These are phyloP conservation scores for Sitta europaea DNA, from an alignment of 2,113 vertebrate genomes.

Conservation along the genomic window DNA sequence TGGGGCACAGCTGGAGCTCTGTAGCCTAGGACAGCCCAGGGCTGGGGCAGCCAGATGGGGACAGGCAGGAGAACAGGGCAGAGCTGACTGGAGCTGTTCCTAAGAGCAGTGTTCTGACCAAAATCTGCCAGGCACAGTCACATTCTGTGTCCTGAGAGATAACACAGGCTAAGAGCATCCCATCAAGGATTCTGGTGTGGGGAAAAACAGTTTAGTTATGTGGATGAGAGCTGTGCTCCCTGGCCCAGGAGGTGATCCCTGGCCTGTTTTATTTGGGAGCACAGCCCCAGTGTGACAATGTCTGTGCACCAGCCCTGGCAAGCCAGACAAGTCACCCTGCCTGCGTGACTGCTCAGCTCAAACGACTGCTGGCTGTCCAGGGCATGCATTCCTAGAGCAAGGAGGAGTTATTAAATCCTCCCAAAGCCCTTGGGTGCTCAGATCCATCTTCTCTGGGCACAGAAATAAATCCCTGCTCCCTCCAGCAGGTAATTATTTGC, in stretches of 20 bases:
- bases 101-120: not conserved
- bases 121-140: not conserved
- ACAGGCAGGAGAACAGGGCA: not conserved
- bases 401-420: slow-evolving; percentile 9
- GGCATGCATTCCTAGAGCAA: not conserved
- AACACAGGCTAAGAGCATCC: not conserved
- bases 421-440: not conserved
- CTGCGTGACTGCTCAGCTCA: not conserved
- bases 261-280: not conserved
- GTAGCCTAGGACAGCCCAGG: not conserved
- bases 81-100: not conserved
- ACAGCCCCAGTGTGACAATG: not conserved
- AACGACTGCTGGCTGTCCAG: not conserved
- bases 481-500: not conserved
- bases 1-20: not conserved
- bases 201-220: not conserved
- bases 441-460: not conserved
- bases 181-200: not conserved
- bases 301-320: not conserved
- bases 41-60: not conserved
- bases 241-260: not conserved
- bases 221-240: not conserved
- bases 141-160: not conserved
- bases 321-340: not conserved
- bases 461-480: not conserved